Base-by-base conservation (phyloP, 2,888 invertebrate species). In the Archips xylosteana region DNA sequence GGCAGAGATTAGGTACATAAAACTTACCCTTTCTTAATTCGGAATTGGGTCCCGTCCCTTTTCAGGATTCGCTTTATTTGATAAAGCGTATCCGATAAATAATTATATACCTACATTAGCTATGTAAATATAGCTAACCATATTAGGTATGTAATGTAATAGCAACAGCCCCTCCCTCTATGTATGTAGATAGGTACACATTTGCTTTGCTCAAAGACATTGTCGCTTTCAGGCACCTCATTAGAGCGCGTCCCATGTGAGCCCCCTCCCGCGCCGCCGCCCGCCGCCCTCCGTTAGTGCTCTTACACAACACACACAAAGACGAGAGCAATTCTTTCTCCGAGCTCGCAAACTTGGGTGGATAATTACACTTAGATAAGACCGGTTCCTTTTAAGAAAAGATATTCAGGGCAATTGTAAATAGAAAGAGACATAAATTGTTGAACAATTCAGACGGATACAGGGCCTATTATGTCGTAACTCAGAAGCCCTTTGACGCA, bases 161-260 rank as follows among this genome's bases (percentile, higher is more conserved):
- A 79, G 73, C 81, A 80, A 77, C 82, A 82, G 82, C 82, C 85
- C 91, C 92, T 85, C 89, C 92, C 90, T 57, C 86, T 74, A 77
- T 80, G 82, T 91, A 89, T 94, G 83, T 85, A 85, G 83, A 93
- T 93, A 93, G 89, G 89, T 92, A 92, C 92, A 92, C 92, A 90
- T 93, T 93, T 92, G 93, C 92, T 92, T 92, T 91, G 90, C 92
- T 92, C 92, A 93, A 92, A 93, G 94, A 94, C 94, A 94, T 94
- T 94, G 94, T 94, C 94, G 93, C 94, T 94, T 94, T 94, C 93
- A 94, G 94, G 93, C 94, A 94, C 94, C 93, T 94, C 94, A 94
- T 94, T 94, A 94, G 93, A 93, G 94, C 89, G 91, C 91, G 93
- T 93, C 93, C 92, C 93, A 92, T 92, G 93, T 92, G 92, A 92